Conservation (phyloP, 2,888 invertebrate genomes). For the Neuroscelio doddi region DNA sequence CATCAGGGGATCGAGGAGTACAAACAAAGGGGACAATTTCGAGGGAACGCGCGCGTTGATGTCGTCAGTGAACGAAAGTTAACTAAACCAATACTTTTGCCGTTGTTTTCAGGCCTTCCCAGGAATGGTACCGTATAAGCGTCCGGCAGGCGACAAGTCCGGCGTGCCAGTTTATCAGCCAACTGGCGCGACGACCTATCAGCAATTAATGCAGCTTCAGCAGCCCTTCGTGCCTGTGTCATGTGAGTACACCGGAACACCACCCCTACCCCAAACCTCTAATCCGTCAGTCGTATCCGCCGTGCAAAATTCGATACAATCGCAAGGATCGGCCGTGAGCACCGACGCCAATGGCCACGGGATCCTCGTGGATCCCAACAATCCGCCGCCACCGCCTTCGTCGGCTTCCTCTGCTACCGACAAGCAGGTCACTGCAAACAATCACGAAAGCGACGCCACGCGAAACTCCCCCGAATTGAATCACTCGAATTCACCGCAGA, state of each 20-base stretch:
- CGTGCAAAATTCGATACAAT: slow-evolving; percentile 60
- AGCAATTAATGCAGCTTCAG: slow-evolving; percentile 95
- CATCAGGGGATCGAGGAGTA: slow-evolving; percentile 14
- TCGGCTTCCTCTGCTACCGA: slow-evolving; percentile 50
- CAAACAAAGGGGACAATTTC: not conserved
- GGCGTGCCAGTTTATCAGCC: slow-evolving; percentile 97
- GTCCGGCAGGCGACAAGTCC: slow-evolving; percentile 96
- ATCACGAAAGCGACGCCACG: slow-evolving; percentile 65
- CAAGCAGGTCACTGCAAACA: slow-evolving; percentile 53
- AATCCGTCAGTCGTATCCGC: slow-evolving; percentile 68
- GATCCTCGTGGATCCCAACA: slow-evolving; percentile 70
- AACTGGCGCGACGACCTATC: slow-evolving; percentile 88
- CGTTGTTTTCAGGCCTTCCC: slow-evolving; percentile 85
- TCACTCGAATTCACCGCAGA: slow-evolving; percentile 61
- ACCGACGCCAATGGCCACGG: slow-evolving; percentile 60
- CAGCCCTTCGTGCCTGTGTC: slow-evolving; percentile 98
- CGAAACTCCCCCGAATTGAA: slow-evolving; percentile 71
- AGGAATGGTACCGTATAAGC: slow-evolving; percentile 96
- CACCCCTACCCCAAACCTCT: slow-evolving; percentile 75
- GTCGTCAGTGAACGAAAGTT: not conserved
- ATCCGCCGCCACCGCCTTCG: slow-evolving; percentile 69
- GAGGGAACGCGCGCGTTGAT: not conserved
- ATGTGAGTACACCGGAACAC: slow-evolving; percentile 95
- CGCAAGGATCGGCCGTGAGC: slow-evolving; percentile 54
- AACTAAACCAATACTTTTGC: slow-evolving; percentile 23